phyloP scores from a whole-genome alignment of 2,888 invertebrate species.

The Calephelis perditalis region DNA sequence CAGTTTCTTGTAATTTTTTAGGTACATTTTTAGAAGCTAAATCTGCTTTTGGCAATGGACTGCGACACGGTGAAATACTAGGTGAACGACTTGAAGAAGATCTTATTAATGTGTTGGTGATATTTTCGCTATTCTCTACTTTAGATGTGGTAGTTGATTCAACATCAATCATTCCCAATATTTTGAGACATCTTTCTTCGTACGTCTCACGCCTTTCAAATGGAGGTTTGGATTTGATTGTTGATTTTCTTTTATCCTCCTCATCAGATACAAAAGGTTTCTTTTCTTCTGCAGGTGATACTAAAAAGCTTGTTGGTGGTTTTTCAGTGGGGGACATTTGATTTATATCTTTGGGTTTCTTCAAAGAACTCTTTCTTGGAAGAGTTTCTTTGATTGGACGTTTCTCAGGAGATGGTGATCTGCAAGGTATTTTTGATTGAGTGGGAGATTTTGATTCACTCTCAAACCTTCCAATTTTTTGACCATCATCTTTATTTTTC shows the following conservation, averaged over 20 bases:
- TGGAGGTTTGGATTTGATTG: constrained; percentile 73
- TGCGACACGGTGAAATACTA: constrained; percentile 50
- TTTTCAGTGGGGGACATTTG: constrained; percentile 55
- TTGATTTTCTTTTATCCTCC: constrained; percentile 45
- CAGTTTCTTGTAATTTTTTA: constrained; percentile 24
- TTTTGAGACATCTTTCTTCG: constrained; percentile 84
- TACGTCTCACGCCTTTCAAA: constrained; percentile 83
- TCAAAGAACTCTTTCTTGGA: constrained; percentile 68
- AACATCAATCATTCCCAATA: constrained; percentile 80
- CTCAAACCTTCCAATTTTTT: constrained; percentile 3
- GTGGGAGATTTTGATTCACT: constrained; percentile 41
- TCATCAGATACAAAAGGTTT: constrained; percentile 39
- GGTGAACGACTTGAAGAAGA: constrained; percentile 43
- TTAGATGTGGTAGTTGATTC: constrained; percentile 41
- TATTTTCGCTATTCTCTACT: constrained; percentile 32
- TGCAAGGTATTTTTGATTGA: constrained; percentile 63
- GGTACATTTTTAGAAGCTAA: constrained; percentile 32
- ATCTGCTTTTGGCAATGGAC: constrained; percentile 43
- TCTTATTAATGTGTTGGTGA: constrained; percentile 35
- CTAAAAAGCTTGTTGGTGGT: constrained; percentile 57
- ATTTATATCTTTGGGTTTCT: constrained; percentile 49
- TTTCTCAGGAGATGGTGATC: constrained; percentile 63
- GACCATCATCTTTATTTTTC: constrained; percentile 32
- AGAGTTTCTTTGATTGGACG: constrained; percentile 47
- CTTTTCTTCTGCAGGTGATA: constrained; percentile 54